Base-by-base conservation (phyloP, 2,797 vertebrate genomes). In the Margarornis squamiger region DNA sequence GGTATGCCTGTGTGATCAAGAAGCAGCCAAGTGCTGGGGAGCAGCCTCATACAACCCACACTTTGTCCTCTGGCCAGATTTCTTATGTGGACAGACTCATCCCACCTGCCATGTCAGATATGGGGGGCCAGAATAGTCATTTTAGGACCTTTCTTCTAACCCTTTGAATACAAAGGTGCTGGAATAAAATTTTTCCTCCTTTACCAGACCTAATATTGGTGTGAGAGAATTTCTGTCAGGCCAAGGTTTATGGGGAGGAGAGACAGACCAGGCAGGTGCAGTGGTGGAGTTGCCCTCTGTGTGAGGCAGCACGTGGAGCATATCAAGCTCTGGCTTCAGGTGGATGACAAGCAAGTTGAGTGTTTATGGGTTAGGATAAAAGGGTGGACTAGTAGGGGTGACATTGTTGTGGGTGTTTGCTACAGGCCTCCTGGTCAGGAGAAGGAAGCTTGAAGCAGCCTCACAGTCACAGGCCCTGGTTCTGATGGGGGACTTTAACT, bases 1-100 rank as follows among this genome's bases (percentile, higher is more conserved):
- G 84, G 96, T 98, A 48, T 99, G 99, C 96, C 97, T 97, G 51
- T 99, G 99, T 94, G 99, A 99, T 98, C 98, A 97, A 93, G 97
- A 98, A 58, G 98, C 98, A 49, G 98, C 98, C 81, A 98, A 94
- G 70, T 99, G 99, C 83, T 97, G 99, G 96, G 97, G 97, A 93
- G 98, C 97, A 95, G 97, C 98, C 16, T 96, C 97, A 3, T 99
- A 97, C 96, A 98, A 97, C 63, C 87, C 10, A 18, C 98, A 96
- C 85, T 98, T 98, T 16, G 76, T 97, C 30, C 9, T 98, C 9
- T 99, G 98, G 98, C 99, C 99, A 32, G 96, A 99, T 91, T 98
- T 98, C 73, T 72, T 99, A 49, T 99, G 99, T 67, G 98, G 98
- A 59, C n/a, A 76, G 21, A 94, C 95, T 6, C 97, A 98, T 27